Evolutionary conservation across 2,113 vertebrate species (phyloP).

Genomic region (Chiloscyllium plagiosum): DNA sequence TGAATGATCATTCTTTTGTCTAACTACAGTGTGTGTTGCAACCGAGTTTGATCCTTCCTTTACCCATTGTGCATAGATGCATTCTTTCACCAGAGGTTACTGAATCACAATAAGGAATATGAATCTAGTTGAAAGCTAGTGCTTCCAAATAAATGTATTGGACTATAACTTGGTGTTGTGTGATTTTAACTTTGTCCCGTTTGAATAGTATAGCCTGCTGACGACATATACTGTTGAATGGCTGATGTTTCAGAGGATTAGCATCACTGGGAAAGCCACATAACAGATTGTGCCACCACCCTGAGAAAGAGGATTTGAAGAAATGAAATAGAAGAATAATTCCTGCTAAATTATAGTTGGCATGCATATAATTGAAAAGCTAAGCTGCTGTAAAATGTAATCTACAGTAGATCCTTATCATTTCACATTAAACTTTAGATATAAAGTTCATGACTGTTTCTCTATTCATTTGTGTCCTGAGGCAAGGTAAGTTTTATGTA

Average conservation of each 20-base stretch:
- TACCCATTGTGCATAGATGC: not conserved
- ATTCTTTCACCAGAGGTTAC: not conserved
- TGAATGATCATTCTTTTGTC: not conserved
- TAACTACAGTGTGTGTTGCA: not conserved
- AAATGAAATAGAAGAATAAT: not conserved
- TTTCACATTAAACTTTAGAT: not conserved
- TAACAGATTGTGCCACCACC: not conserved
- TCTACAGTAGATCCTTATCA: not conserved
- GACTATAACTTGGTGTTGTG: too few species aligned
- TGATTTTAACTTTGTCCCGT: not conserved
- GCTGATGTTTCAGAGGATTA: not conserved
- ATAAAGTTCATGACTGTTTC: not conserved
- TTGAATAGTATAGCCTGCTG: not conserved
- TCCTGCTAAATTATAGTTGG: not conserved
- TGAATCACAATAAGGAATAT: not conserved
- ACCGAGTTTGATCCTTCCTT: not conserved
- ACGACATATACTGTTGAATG: not conserved
- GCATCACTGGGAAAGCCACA: not conserved
- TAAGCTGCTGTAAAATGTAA: not conserved
- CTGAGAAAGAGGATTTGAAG: not conserved
- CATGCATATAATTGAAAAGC: not conserved
- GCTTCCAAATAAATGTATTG: too few species aligned
- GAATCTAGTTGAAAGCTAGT: not conserved
- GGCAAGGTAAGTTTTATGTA: not conserved
- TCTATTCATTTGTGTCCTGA: not conserved